Evolutionary conservation across 2,797 vertebrate species (phyloP), one percentile per base, ranked within the genome.

Genomic region (Micromesistius poutassou): DNA sequence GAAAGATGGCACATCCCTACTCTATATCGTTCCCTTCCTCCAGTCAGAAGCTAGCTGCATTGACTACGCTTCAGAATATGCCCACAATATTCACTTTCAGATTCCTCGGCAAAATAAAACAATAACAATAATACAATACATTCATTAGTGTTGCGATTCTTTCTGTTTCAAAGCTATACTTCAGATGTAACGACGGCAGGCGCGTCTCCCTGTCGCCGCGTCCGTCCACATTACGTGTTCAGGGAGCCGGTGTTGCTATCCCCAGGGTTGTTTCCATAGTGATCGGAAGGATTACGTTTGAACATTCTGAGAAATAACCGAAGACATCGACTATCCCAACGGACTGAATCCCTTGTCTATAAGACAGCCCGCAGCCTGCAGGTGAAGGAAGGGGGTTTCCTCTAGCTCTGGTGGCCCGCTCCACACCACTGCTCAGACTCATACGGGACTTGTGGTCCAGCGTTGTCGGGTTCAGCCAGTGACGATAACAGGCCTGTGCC

Each of bases 171-270:
- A 30, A 71, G 28, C 13, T n/a, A 62, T 25, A 55, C 19, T 62
- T 25, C 82, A 84, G 5, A 42, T 78, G 74, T 84, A 82, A 83
- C 87, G 88, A 91, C 79, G 86, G 90, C 88, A 73, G 80, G 81
- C 84, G 76, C 79, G 35, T 84, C 86, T 83, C 79, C 83, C 35
- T 31, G 84, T 76, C 78, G 42, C 71, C 80, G 84, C 84, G 87
- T 86, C 87, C 72, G 0, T 87, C 90, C 89, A 72, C 42, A 87
- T 89, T 88, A 90, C 74, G 79, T 83, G 82, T 82, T 80, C 86
- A 83, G 79, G 76, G 74, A 30, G 70, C 76, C 38, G 77, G 80
- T 13, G 81, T 86, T 87, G 68, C 74, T 70, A 76, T 55, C 76
- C 36, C 0, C 19, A 79, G 82, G 86, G 82, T 76, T 71, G 74